Conservation (phyloP, 2,797 vertebrate species). For the Pipistrellus nathusii region DNA sequence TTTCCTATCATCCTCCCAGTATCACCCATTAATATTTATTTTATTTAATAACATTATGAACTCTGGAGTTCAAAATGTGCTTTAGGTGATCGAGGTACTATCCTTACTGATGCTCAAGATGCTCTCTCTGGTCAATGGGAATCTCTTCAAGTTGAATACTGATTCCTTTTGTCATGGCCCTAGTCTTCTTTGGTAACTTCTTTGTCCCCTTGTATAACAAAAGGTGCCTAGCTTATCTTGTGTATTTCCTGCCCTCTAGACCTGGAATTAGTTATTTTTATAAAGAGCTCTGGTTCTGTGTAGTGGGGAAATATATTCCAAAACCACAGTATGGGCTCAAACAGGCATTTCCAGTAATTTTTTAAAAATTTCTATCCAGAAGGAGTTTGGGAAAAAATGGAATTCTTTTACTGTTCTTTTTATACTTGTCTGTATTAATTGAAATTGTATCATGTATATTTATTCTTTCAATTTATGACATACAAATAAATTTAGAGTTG, state of each 20-base stretch:
- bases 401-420: not conserved
- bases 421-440: not conserved
- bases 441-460: not conserved
- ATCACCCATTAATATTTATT: conserved; percentile 1
- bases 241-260: not conserved
- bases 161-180: no score
- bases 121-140: not conserved
- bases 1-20: not conserved
- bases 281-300: not conserved
- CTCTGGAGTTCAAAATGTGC: not conserved
- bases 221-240: not conserved
- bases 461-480: conserved; percentile 25
- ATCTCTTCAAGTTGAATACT: not conserved
- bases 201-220: not conserved
- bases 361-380: not conserved
- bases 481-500: not conserved
- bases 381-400: not conserved
- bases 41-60: not conserved
- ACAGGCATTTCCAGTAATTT: not conserved
- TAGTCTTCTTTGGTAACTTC: not conserved
- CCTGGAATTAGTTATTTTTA: not conserved
- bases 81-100: not conserved
- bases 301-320: not conserved
- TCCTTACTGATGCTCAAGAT: not conserved
- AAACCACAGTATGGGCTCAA: not conserved